These are phyloP conservation scores for Pagrus major DNA, from an alignment of 2,113 vertebrate genomes.

Conservation along the genomic window DNA sequence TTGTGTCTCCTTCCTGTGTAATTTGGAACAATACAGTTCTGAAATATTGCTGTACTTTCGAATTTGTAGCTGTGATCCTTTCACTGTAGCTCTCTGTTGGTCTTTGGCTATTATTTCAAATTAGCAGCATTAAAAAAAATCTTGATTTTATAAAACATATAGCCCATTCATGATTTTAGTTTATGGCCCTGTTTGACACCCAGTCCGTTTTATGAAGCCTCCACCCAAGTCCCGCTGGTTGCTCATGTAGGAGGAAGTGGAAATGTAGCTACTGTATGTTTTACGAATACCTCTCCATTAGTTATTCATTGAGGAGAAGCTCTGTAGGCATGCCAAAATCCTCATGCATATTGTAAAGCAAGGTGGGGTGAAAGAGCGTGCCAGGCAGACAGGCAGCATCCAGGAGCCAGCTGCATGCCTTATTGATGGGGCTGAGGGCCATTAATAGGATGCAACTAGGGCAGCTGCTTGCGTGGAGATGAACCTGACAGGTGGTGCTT, in stretches of 20 bases:
- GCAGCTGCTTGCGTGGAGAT: conserved; percentile 66
- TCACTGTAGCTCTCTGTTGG: background rate
- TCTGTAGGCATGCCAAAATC: conserved; percentile 78
- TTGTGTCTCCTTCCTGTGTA: conserved; percentile 6
- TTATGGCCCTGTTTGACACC: conserved; percentile 25
- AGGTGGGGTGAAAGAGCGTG: conserved; percentile 75
- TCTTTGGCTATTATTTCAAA: conserved; percentile 14
- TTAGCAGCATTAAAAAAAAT: conserved; percentile 28
- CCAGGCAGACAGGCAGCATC: conserved; percentile 71
- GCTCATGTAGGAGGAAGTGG: conserved; percentile 52
- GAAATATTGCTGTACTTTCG: conserved; percentile 16
- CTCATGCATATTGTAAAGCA: conserved; percentile 82
- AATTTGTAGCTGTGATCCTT: conserved; percentile 5
- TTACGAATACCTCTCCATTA: conserved; percentile 73
- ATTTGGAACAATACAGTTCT: conserved; percentile 16
- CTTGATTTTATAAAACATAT: background rate
- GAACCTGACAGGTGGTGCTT: conserved; percentile 57
- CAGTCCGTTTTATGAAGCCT: conserved; percentile 29
- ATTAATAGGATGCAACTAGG: conserved; percentile 85
- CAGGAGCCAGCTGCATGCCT: conserved; percentile 79
- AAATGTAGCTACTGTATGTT: conserved; percentile 74
- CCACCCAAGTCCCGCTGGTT: conserved; percentile 5
- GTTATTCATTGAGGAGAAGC: conserved; percentile 76
- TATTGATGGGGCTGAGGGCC: conserved; percentile 82
- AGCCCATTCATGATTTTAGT: conserved; percentile 24